Evolutionary conservation across 2,797 vertebrate genomes (phyloP).

Genomic region (Eurystomus glaucurus): DNA sequence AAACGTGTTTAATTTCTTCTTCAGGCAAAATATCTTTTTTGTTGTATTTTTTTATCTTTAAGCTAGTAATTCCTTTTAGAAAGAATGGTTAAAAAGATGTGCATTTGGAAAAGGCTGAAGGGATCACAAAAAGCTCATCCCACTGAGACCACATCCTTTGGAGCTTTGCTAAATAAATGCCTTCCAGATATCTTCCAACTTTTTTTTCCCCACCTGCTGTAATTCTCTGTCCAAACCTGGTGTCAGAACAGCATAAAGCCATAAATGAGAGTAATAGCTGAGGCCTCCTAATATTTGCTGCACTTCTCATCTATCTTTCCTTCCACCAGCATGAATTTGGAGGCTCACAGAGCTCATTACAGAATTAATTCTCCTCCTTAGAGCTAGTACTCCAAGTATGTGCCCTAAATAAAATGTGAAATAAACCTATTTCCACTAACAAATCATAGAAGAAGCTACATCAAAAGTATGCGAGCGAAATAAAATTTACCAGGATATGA

Average conservation of each 20-base stretch:
- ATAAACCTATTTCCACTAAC: neutral
- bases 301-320: neutral
- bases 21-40: neutral
- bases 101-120: neutral
- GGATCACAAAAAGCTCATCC: neutral
- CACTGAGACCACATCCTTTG: neutral
- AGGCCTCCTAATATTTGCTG: neutral
- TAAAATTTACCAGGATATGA: neutral
- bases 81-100: neutral
- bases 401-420: neutral
- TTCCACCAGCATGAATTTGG: neutral
- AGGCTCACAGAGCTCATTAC: neutral
- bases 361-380: neutral
- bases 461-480: neutral
- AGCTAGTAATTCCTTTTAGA: neutral
- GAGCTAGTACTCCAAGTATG: neutral
- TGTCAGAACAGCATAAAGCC: neutral
- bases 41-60: neutral
- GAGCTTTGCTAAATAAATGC: neutral
- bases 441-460: neutral
- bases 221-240: neutral
- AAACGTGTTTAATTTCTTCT: neutral
- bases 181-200: neutral
- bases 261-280: neutral
- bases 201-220: accelerated